Conservation (phyloP, 2,113 vertebrate genomes). For the Delphinapterus leucas region DNA sequence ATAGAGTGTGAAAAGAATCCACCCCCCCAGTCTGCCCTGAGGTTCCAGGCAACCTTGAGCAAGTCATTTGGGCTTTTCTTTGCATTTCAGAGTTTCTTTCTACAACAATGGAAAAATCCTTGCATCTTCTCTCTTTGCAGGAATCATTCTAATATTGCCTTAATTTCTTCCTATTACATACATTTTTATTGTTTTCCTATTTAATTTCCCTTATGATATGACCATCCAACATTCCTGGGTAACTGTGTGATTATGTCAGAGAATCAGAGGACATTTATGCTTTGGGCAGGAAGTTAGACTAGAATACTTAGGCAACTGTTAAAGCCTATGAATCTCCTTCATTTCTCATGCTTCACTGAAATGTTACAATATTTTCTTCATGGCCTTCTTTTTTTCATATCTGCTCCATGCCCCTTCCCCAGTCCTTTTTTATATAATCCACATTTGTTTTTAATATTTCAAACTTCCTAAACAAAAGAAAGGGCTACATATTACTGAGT, state of each 20-base stretch:
- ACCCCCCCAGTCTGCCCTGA: neutral
- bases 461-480: neutral
- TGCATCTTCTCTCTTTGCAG: neutral
- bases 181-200: neutral
- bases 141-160: neutral
- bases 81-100: neutral
- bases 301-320: neutral
- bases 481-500: neutral
- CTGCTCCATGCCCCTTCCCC: neutral
- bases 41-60: constrained; percentile 24
- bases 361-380: neutral
- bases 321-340: neutral
- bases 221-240: neutral
- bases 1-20: neutral
- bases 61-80: constrained; percentile 10
- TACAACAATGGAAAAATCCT: neutral
- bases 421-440: neutral
- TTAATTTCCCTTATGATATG: neutral
- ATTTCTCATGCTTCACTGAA: neutral
- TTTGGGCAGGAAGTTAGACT: neutral
- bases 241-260: neutral
- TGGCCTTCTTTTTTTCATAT: neutral
- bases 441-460: neutral
- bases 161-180: neutral
- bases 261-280: neutral